Evolutionary conservation across 1,140 invertebrate species (phyloP).

Genomic region (Megalonaias nervosa): DNA sequence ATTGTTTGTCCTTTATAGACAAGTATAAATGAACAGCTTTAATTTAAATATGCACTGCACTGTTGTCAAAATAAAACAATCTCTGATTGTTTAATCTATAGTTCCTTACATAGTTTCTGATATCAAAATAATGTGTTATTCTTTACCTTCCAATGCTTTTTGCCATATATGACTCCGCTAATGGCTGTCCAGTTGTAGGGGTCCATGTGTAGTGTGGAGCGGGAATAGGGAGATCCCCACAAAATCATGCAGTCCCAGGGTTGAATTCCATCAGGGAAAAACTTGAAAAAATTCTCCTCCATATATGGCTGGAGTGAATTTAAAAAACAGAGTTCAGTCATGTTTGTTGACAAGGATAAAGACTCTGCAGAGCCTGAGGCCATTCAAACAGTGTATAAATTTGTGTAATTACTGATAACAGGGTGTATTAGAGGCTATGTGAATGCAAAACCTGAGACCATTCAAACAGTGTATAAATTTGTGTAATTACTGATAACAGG

Average conservation of each 20-base stretch:
- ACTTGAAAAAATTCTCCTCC: slow-evolving; percentile 65
- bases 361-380: background rate
- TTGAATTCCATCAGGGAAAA: slow-evolving; percentile 62
- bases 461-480: no score
- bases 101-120: no score
- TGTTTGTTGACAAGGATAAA: background rate
- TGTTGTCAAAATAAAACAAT: no score
- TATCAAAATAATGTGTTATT: background rate
- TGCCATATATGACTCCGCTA: slow-evolving; percentile 65
- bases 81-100: no score
- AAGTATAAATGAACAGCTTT: no score
- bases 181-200: slow-evolving; percentile 72
- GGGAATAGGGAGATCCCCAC: slow-evolving; percentile 67
- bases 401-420: no score
- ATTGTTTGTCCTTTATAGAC: no score
- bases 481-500: no score
- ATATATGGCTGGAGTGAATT: background rate
- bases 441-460: no score
- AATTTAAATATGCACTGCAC: no score
- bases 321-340: background rate
- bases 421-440: no score
- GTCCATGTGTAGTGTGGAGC: slow-evolving; percentile 69
- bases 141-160: slow-evolving; percentile 67
- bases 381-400: background rate
- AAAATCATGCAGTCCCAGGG: slow-evolving; percentile 69